Base-by-base conservation (phyloP, 1,140 invertebrate species). In the Procambarus clarkii region DNA sequence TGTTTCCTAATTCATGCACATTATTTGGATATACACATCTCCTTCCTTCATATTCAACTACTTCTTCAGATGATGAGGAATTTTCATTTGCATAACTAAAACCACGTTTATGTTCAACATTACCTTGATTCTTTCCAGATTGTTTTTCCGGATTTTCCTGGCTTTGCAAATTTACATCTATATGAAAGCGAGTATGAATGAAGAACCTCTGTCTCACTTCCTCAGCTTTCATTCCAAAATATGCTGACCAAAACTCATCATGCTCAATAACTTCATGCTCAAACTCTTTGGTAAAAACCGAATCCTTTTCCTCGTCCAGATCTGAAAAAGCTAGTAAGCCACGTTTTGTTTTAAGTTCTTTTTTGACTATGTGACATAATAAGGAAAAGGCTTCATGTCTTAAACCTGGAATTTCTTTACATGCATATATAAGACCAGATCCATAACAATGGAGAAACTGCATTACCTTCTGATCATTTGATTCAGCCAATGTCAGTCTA, bases 191-290 rank as follows among this genome's bases (percentile, higher is more conserved):
- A 48, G 89, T 91, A 58, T 79, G 89, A 48, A 91, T 91, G 76
- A 91, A 91, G 54, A 91, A 91, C 76, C 74, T 85, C 50, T 86
- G 89, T 15, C 89, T 48, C 45, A 91, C 81, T 71, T 91, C 82
- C 46, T 83, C 76, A 8, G 77, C 82, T 50, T 91, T 91, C 89
- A 86, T 91, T 82, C 74, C 79, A 60, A 91, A 91, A 79, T 91
- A 91, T 21, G 76, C 76, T n/a, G 89, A 78, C 89, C 89, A 91
- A 82, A 91, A 91, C 48, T 91, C 89, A 44, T 91, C 83, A 48
- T 84, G 81, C 50, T 91, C 89, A 60, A 91, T 46, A n/a, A 91
- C 24, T 50, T 91, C 89, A 44, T n/a, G 45, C 48, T 85, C 89
- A 79, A 91, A 86, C 45, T 86, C 8, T 50, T 91, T 91, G 50